phyloP scores from a whole-genome alignment of 2,113 vertebrate species.

The Scomber colias region DNA sequence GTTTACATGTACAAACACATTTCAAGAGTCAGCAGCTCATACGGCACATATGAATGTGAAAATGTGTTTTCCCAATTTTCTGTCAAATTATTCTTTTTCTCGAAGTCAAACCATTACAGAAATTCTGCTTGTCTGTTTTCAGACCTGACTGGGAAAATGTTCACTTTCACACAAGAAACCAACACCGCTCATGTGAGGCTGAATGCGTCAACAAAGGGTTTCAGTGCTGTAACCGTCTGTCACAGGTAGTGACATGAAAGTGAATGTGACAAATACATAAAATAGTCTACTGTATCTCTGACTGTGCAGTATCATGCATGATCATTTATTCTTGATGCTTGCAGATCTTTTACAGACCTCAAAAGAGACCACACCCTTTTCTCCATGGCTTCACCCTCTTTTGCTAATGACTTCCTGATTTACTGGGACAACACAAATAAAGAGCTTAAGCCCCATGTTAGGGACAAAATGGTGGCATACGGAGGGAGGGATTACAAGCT shows the following conservation, averaged over 20 bases:
- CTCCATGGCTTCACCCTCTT: slow-evolving; percentile 56
- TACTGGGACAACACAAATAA: slow-evolving; percentile 42
- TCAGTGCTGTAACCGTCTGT: slow-evolving; percentile 62
- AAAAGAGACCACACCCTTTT: slow-evolving; percentile 62
- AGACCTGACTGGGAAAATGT: slow-evolving; percentile 79
- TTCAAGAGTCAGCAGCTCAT: not conserved
- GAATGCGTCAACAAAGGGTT: not conserved
- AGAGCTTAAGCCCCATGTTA: slow-evolving; percentile 32
- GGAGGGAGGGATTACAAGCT: slow-evolving; percentile 54
- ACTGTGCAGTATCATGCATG: not conserved
- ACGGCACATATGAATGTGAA: no score
- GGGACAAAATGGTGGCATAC: not conserved
- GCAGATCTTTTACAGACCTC: slow-evolving; percentile 76
- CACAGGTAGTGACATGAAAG: slow-evolving; percentile 58
- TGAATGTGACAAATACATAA: not conserved
- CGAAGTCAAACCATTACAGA: not conserved
- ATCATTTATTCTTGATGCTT: not conserved
- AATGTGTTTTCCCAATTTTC: no score
- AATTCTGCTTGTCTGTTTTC: not conserved
- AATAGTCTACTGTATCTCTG: not conserved
- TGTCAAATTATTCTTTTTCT: not conserved
- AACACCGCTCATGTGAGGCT: slow-evolving; percentile 54
- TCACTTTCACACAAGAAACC: slow-evolving; percentile 68
- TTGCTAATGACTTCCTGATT: slow-evolving; percentile 51
- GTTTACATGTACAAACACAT: not conserved